phyloP scores from a whole-genome alignment of 2,113 vertebrate species.

The Takifugu flavidus region DNA sequence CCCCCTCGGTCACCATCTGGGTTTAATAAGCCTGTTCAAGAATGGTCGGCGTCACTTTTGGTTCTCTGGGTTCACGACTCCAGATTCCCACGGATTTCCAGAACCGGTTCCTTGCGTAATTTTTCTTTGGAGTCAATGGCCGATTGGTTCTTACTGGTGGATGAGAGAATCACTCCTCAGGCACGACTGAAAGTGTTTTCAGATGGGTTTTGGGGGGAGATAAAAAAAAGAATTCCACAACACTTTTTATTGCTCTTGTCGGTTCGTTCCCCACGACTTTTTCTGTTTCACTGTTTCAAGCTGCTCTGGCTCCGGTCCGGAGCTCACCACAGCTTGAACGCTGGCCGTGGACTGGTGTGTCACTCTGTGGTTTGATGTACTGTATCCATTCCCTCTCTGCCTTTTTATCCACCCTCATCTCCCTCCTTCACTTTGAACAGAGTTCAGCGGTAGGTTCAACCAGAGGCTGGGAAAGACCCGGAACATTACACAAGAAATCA shows the following conservation, averaged over 20 bases:
- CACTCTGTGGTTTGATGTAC: conserved; percentile 53
- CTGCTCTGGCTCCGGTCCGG: conserved; percentile 40
- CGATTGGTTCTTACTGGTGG: too few relatives aligned
- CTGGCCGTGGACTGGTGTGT: conserved; percentile 47
- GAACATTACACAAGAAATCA: background rate
- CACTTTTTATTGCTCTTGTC: conserved; percentile 22
- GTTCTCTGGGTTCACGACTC: too few relatives aligned
- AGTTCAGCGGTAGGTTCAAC: conserved; percentile 47
- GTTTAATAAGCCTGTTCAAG: too few relatives aligned
- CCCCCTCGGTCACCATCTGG: too few relatives aligned
- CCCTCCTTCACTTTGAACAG: conserved; percentile 30
- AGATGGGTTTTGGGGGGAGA: background rate
- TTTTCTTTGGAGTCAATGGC: too few relatives aligned
- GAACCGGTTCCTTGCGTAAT: too few relatives aligned
- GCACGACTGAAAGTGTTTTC: conserved; percentile 10
- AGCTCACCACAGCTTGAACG: conserved; percentile 44
- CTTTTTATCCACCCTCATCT: conserved; percentile 25
- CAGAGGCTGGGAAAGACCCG: conserved; percentile 62
- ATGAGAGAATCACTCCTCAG: too few relatives aligned
- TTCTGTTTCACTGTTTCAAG: conserved; percentile 5
- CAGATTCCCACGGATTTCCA: too few relatives aligned
- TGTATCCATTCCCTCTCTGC: conserved; percentile 25
- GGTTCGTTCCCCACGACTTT: background rate
- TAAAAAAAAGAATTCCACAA: conserved; percentile 23
- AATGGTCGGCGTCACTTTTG: too few relatives aligned